phyloP scores from a whole-genome alignment of 2,888 invertebrate genomes.

The Chrysopilus asiliformis region DNA sequence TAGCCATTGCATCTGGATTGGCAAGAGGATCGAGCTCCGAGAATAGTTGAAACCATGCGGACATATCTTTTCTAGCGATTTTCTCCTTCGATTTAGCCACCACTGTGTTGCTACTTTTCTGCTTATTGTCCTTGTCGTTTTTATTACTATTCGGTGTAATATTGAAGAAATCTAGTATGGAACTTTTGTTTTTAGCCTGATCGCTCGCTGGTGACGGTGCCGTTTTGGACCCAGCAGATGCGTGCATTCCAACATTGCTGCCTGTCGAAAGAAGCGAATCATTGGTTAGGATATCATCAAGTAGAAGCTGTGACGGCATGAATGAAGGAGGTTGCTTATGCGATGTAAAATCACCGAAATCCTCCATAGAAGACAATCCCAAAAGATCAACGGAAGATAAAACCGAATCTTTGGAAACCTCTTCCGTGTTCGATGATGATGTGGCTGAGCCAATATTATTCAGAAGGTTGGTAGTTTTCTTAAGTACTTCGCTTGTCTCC shows the following conservation, averaged over 20 bases:
- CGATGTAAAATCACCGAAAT: slow-evolving; percentile 13
- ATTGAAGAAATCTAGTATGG: slow-evolving; percentile 13
- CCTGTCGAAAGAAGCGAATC: too few relatives aligned
- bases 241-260: too few relatives aligned
- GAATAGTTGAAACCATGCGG: slow-evolving; percentile 78
- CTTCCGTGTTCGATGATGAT: neutral
- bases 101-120: neutral
- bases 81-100: slow-evolving; percentile 9
- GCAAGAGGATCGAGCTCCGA: slow-evolving; percentile 85
- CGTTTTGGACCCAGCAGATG: too few relatives aligned
- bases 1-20: slow-evolving; percentile 54
- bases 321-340: too few relatives aligned
- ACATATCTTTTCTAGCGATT: slow-evolving; percentile 40
- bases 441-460: neutral
- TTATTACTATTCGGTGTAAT: slow-evolving; percentile 4
- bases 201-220: too few relatives aligned
- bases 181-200: slow-evolving; percentile 13
- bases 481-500: slow-evolving; percentile 3
- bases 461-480: slow-evolving; percentile 1
- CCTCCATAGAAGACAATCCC: too few relatives aligned
- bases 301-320: slow-evolving; percentile 41
- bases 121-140: neutral
- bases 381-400: too few relatives aligned
- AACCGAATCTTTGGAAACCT: too few relatives aligned
- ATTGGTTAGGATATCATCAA: slow-evolving; percentile 29